Percentiles rank a stretch among this genome's conserved stretches.
Evolutionary conservation across 2,113 vertebrate species (phyloP).

Genomic region (Mesitornis unicolor): DNA sequence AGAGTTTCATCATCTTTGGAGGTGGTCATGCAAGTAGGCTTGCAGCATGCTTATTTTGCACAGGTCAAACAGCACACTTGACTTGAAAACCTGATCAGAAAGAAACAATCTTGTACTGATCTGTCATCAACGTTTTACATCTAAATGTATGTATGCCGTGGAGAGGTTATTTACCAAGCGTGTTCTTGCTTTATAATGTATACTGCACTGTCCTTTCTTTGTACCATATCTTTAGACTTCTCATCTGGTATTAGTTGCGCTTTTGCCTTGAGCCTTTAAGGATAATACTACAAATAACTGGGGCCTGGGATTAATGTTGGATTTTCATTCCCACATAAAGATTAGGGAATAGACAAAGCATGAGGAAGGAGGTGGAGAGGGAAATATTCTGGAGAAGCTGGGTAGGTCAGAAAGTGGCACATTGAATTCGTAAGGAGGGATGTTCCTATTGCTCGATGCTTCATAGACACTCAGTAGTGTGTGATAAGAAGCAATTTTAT

Average conservation of each 20-base stretch:
- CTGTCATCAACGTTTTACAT: not conserved
- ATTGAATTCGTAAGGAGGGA: not conserved
- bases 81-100: not conserved
- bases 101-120: not conserved
- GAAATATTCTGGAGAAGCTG: not conserved
- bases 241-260: not conserved
- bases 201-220: not conserved
- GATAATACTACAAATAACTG: not conserved
- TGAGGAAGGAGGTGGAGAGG: not conserved
- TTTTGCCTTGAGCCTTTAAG: not conserved
- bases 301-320: not conserved
- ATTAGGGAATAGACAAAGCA: not conserved
- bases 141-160: not conserved
- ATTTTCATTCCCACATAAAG: not conserved
- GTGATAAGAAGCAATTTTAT: not conserved
- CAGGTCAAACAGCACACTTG: not conserved
- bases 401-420: not conserved
- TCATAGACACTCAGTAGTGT: not conserved
- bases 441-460: not conserved
- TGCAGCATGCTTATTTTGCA: not conserved
- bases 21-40: not conserved
- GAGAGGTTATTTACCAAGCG: not conserved
- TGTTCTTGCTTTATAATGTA: not conserved
- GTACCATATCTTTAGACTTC: not conserved
- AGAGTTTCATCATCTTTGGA: not conserved